Evolutionary conservation across 2,113 vertebrate species (phyloP).

Genomic region (Barbus barbus): DNA sequence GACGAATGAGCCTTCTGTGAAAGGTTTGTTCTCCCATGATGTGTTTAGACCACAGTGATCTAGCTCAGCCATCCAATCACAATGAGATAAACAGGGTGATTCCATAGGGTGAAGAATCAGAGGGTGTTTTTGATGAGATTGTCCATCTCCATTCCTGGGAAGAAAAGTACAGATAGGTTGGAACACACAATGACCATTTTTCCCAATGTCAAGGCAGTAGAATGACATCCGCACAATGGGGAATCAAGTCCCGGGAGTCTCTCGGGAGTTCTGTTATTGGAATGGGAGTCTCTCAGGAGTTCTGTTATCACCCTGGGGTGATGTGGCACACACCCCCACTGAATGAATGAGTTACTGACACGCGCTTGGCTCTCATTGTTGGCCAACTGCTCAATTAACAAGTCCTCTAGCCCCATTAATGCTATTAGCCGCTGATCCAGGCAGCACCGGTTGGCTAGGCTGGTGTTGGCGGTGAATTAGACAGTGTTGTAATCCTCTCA

Average conservation of each 20-base stretch:
- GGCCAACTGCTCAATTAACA: slow-evolving; percentile 80
- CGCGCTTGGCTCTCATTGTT: slow-evolving; percentile 1
- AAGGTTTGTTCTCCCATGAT: slow-evolving; percentile 20
- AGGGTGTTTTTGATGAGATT: background rate
- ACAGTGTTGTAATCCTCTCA: slow-evolving; percentile 17
- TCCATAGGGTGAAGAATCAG: background rate
- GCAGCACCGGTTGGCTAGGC: background rate
- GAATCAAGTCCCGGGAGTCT: background rate
- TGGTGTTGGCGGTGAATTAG: background rate
- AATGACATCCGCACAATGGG: background rate
- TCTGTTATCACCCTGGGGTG: background rate
- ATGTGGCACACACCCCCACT: background rate
- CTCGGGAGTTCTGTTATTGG: background rate
- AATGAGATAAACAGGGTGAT: background rate
- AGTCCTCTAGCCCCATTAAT: slow-evolving; percentile 69
- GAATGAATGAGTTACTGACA: slow-evolving; percentile 25
- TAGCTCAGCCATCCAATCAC: background rate
- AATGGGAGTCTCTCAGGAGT: background rate
- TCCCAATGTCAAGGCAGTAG: background rate
- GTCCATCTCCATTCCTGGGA: background rate
- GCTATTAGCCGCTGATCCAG: slow-evolving; percentile 56
- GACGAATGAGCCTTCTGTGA: background rate
- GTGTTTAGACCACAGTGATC: background rate
- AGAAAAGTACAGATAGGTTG: background rate
- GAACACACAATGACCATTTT: background rate